Percentiles rank a stretch among this genome's conserved stretches.
phyloP scores from a whole-genome alignment of 1,140 invertebrate species.

The Thalassaphorura encarpata region DNA sequence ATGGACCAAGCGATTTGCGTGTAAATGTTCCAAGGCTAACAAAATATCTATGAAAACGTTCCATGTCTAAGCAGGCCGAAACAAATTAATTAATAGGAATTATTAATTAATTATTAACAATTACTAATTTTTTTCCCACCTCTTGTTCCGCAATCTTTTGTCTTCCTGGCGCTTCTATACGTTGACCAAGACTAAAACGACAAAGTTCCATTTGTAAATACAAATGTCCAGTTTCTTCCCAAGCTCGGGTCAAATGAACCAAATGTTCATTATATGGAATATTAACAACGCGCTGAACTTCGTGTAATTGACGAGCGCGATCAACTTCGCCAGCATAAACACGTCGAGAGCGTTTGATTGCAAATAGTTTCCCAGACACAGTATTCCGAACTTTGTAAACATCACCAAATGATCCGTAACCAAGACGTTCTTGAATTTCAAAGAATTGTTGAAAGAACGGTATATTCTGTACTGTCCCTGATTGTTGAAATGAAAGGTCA shows the following conservation, averaged over 20 bases:
- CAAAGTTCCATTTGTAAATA: slow-evolving; percentile 67
- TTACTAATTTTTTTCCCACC: too few species aligned
- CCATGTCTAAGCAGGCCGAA: slow-evolving; percentile 34
- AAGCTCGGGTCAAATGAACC: slow-evolving; percentile 56
- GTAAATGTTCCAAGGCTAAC: slow-evolving; percentile 48
- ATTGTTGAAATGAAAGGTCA: slow-evolving; percentile 23
- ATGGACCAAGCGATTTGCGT: slow-evolving; percentile 49
- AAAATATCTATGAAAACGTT: slow-evolving; percentile 39
- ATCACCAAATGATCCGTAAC: slow-evolving; percentile 63
- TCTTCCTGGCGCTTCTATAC: too few species aligned
- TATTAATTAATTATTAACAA: background rate
- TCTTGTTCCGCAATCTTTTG: too few species aligned
- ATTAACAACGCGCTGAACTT: slow-evolving; percentile 58
- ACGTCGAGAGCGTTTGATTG: slow-evolving; percentile 54
- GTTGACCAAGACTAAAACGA: too few species aligned
- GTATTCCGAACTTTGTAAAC: slow-evolving; percentile 55
- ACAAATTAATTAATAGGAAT: slow-evolving; percentile 1
- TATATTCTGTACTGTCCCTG: background rate
- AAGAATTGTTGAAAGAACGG: slow-evolving; percentile 57
- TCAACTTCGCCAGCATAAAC: slow-evolving; percentile 51
- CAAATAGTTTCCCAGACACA: slow-evolving; percentile 56
- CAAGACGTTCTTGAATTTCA: slow-evolving; percentile 48
- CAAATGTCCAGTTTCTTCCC: slow-evolving; percentile 59
- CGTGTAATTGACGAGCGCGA: slow-evolving; percentile 50
- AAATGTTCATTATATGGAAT: slow-evolving; percentile 57